Evolutionary conservation across 1,140 invertebrate genomes (phyloP), one percentile per base, ranked within the genome.

Genomic region (Meloidogyne exigua): DNA sequence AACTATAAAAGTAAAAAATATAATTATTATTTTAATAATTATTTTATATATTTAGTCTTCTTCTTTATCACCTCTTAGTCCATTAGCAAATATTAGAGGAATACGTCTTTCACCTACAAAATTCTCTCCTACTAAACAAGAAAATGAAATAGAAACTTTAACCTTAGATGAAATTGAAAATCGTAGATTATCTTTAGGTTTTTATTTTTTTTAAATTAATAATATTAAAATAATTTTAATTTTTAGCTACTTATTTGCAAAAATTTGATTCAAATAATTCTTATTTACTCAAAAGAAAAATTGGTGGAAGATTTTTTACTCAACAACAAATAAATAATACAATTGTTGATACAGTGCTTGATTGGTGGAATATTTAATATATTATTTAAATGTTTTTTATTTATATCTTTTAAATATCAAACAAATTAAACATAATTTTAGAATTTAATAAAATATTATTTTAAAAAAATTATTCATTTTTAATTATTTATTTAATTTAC

Each of bases 321-420:
- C 66, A 68, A 42, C 66, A 68, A 68, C 66, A 68, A 36, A 32
- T 36, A 42, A 36, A 32, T 42, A 32, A 9, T 68, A 32, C 21
- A 18, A 36, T n/a, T 32, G 5, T 68, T n/a, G 66, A 68, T 68
- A 68, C 0, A 18, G 66, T 68, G 9, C 25, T 42, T 21, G 21
- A 68, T 68, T 68, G 66, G 66, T 68, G 66, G 66, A n/a, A 68
- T 57, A 57, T n/a, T 57, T 68, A n/a, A 68, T 36, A 18, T 28
- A 11, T 66, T 66, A 7, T 66, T 66, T 12, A 66, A 26, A 66
- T 66, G 3, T 7, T 32, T 66, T 66, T 42, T 42, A 32, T 32
- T 32, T 32, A 32, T 32, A 32, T n/a, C n/a, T n/a, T n/a, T n/a
- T n/a, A n/a, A n/a, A 32, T 32, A 32, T 32, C 7, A 32, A 32